phyloP scores from a whole-genome alignment of 2,113 vertebrate genomes.

The Pachypanchax playfairii region DNA sequence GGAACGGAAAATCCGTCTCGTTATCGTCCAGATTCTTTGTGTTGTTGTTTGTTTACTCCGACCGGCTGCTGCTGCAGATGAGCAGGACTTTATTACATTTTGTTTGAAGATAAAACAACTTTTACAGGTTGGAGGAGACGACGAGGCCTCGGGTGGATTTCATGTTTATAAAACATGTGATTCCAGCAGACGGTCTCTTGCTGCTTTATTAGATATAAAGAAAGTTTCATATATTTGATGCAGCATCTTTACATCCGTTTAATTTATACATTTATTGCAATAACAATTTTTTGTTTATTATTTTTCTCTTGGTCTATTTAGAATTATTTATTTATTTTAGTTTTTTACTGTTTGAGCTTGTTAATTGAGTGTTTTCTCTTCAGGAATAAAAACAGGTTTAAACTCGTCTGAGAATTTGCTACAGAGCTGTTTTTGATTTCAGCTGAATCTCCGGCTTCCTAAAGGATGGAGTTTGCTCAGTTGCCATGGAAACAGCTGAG shows the following conservation, averaged over 20 bases:
- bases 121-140: not conserved
- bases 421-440: not conserved
- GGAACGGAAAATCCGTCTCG: constrained; percentile 6
- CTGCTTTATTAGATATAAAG: no score
- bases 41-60: not conserved
- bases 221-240: no score
- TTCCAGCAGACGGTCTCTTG: no score
- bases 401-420: not conserved
- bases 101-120: not conserved
- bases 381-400: not conserved
- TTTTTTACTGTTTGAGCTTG: rapidly evolving
- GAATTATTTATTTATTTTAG: no score
- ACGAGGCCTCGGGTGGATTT: not conserved
- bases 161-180: no score
- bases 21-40: constrained; percentile 6
- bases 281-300: no score
- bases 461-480: not conserved
- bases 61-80: not conserved
- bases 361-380: not conserved
- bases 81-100: not conserved
- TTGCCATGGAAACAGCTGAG: not conserved
- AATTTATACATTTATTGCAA: no score
- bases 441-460: not conserved
- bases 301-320: no score
- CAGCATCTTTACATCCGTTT: no score